These are phyloP conservation scores for Eupithecia exiguata DNA, from an alignment of 2,888 invertebrate species.

Conservation along the genomic window DNA sequence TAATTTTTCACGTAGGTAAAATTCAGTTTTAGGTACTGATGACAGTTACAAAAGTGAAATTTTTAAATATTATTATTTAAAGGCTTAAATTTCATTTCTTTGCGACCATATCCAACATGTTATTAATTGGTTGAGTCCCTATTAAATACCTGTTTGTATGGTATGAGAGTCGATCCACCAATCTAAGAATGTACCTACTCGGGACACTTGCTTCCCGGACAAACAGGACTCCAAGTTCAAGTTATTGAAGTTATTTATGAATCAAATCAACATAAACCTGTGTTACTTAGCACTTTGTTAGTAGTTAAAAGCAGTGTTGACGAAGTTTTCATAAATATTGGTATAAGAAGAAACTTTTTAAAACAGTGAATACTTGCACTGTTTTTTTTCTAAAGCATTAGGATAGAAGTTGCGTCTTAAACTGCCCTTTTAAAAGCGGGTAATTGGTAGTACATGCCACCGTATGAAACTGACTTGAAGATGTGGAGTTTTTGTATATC, in stretches of 20 bases:
- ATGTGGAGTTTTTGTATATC: background rate
- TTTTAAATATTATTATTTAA: background rate
- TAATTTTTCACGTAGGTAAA: no score
- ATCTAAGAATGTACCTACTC: background rate
- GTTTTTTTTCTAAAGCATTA: background rate
- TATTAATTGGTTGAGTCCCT: background rate
- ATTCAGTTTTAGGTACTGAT: no score
- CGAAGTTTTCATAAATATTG: background rate
- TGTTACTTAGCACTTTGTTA: background rate
- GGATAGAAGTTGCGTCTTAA: background rate
- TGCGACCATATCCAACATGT: background rate
- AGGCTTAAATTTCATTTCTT: background rate
- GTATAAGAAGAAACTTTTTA: no score
- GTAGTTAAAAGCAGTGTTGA: background rate
- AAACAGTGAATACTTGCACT: no score
- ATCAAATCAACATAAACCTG: conserved; percentile 10
- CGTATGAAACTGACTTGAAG: no score
- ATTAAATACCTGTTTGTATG: no score
- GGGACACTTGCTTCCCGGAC: conserved; percentile 62
- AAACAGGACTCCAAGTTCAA: conserved; percentile 46
- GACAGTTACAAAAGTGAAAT: background rate
- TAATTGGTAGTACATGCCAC: background rate
- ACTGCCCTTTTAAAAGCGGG: background rate
- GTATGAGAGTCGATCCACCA: no score
- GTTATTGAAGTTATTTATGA: conserved; percentile 22